phyloP scores from a whole-genome alignment of 2,888 invertebrate species.

The Petrophora chlorosata region DNA sequence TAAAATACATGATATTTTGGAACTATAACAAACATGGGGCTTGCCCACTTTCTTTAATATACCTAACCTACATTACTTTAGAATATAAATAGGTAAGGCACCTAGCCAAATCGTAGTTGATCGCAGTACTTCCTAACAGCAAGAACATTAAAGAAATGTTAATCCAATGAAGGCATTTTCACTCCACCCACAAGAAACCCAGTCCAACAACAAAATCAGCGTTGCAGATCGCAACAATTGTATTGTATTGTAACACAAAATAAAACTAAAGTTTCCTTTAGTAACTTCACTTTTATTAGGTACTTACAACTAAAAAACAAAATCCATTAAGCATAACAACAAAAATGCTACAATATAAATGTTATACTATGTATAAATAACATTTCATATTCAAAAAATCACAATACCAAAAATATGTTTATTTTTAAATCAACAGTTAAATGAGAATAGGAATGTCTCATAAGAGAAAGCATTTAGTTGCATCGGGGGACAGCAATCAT shows the following conservation, averaged over 20 bases:
- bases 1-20: too few species aligned
- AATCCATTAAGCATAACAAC: conserved; percentile 55
- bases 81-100: too few species aligned
- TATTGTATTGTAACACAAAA: not conserved
- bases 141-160: too few species aligned
- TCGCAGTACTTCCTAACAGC: too few species aligned
- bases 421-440: conserved; percentile 34
- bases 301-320: conserved; percentile 61
- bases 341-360: conserved; percentile 64
- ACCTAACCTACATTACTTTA: too few species aligned
- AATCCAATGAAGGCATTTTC: too few species aligned
- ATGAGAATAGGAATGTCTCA: conserved; percentile 45
- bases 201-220: too few species aligned
- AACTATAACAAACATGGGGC: too few species aligned
- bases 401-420: conserved; percentile 33
- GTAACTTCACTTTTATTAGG: conserved; percentile 42
- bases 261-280: conserved; percentile 10
- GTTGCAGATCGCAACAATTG: too few species aligned
- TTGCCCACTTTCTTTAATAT: too few species aligned
- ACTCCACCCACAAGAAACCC: too few species aligned
- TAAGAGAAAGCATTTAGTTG: not conserved
- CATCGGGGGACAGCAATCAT: conserved; percentile 1
- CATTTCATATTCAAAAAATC: conserved; percentile 28
- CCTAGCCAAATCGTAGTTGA: too few species aligned
- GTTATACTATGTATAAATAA: conserved; percentile 37